Evolutionary conservation across 2,888 invertebrate species (phyloP).

Genomic region (Drosophila pseudotakahashii): DNA sequence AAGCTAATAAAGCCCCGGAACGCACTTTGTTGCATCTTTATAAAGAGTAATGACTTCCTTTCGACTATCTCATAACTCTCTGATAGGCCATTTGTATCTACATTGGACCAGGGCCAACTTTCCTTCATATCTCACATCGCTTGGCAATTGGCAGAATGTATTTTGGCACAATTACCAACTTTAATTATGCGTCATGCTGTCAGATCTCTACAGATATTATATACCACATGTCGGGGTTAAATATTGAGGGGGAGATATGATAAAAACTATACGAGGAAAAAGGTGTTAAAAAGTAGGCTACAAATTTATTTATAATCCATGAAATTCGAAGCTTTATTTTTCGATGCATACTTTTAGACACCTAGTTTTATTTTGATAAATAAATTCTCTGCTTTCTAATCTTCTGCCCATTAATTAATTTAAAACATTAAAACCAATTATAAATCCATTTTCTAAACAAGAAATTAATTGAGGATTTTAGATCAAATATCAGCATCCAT

Average conservation of each 20-base stretch:
- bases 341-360: too few relatives aligned
- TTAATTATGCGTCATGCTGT: constrained; percentile 69
- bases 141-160: constrained; percentile 54
- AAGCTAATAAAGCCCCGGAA: not conserved
- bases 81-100: constrained; percentile 45
- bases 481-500: not conserved
- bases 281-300: too few relatives aligned
- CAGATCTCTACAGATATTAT: constrained; percentile 24
- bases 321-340: too few relatives aligned
- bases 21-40: constrained; percentile 8
- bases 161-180: constrained; percentile 58
- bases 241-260: not conserved
- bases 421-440: not conserved
- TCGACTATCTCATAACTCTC: constrained; percentile 18
- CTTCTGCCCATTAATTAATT: too few relatives aligned
- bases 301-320: too few relatives aligned
- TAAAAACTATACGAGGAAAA: too few relatives aligned
- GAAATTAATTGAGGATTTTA: not conserved
- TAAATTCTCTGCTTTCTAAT: too few relatives aligned
- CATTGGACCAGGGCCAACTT: constrained; percentile 61
- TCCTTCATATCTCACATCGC: constrained; percentile 19
- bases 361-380: too few relatives aligned
- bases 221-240: not conserved
- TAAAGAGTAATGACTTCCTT: constrained; percentile 53
- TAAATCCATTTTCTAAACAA: not conserved